Evolutionary conservation across 2,797 vertebrate species (phyloP), one percentile per base, ranked within the genome.

Genomic region (Chelidonichthys spinosus): DNA sequence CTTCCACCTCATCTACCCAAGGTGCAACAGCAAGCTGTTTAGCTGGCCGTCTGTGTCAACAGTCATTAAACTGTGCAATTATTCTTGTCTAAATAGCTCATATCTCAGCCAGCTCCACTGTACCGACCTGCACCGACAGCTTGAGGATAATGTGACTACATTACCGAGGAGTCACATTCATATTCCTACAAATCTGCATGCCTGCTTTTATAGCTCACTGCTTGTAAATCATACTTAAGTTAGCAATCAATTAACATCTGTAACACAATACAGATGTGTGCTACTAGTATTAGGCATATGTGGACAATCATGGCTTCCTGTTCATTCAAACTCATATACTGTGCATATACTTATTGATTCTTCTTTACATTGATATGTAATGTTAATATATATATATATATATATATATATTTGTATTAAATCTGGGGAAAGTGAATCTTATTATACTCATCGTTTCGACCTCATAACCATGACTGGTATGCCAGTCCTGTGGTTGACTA

Each of bases 61-160:
- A 75, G 53, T 18, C 70, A 64, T 70, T 55, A 72, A 47, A 66
- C 56, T 37, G 55, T 63, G 50, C 43, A 60, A 37, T 81, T 44
- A 72, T 61, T 78, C 55, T 43, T 35, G 9, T 39, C 60, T 54
- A 63, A 43, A 73, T 52, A 36, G 15, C 36, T 76, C 25, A 40
- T 54, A 61, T 62, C 42, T 62, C 46, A 71, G 73, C 6, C 46
- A 52, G 59, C 44, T 86, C 84, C 85, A 86, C 65, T 85, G 69
- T 36, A 25, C 78, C 82, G 90, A 80, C 85, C 81, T 76, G 74
- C 79, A 60, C 78, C 74, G 85, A 84, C 84, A 73, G 62, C 37
- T 39, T 5, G 47, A 76, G 79, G 42, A 7, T 40, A 14, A 56
- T 25, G 58, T 61, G 58, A 56, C 46, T 14, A 9, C 17, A 54